These are phyloP conservation scores for Dipodomys stephensi DNA, from an alignment of 2,113 vertebrate genomes.

Conservation along the genomic window DNA sequence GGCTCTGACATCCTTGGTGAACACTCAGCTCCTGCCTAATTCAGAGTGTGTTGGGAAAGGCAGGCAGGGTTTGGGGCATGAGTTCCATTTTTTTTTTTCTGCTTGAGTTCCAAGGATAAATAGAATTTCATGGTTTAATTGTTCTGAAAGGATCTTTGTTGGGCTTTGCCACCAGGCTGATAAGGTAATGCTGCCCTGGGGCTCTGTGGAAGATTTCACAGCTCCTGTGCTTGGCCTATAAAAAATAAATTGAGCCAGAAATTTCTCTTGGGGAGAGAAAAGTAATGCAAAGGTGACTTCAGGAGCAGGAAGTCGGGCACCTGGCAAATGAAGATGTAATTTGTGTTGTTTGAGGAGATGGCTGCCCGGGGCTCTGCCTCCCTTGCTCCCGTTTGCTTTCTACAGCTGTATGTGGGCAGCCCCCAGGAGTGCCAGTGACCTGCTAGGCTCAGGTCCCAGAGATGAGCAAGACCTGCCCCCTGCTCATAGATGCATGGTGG, in stretches of 20 bases:
- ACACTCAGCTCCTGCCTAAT: not conserved
- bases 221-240: not conserved
- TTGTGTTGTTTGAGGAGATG: not conserved
- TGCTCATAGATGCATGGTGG: not conserved
- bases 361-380: too few relatives aligned
- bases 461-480: not conserved
- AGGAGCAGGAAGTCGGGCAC: not conserved
- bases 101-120: not conserved
- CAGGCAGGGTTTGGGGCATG: not conserved
- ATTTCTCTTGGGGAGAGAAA: not conserved
- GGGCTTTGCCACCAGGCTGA: not conserved
- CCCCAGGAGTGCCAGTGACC: not conserved
- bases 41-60: not conserved
- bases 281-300: not conserved
- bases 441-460: not conserved
- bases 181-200: not conserved
- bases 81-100: not conserved
- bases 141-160: constrained; percentile 60
- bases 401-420: not conserved
- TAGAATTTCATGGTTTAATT: constrained; percentile 42
- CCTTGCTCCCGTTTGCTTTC: not conserved
- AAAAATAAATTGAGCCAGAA: not conserved
- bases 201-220: not conserved
- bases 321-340: not conserved
- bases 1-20: not conserved